A percentile compares a stretch with the other conserved stretches of the same genome.
Evolutionary conservation across 2,888 invertebrate genomes (phyloP).

Genomic region (Metallyticus violacea): DNA sequence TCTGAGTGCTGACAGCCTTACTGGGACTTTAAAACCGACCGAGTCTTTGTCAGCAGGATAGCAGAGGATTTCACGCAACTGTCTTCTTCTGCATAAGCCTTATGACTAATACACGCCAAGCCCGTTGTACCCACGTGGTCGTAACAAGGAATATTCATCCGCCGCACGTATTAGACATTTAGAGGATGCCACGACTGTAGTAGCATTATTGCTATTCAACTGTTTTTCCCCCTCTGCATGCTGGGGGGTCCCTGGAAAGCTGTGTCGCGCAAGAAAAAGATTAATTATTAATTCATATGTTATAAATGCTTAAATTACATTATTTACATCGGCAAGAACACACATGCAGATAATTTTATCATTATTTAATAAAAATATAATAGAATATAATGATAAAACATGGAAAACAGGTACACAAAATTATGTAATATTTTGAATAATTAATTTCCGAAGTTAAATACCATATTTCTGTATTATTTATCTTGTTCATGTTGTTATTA

Average conservation of each 20-base stretch:
- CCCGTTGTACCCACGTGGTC: no score
- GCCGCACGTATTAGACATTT: background rate
- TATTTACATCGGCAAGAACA: no score
- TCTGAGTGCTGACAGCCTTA: background rate
- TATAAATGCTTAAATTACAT: no score
- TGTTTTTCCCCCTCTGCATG: background rate
- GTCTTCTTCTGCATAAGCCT: background rate
- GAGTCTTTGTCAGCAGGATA: background rate
- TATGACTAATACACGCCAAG: background rate
- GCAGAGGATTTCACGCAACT: background rate
- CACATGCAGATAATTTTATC: no score
- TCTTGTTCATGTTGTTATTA: no score
- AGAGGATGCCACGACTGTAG: background rate
- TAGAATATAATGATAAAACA: no score
- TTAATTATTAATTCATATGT: no score
- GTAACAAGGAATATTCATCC: background rate
- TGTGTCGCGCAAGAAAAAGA: background rate
- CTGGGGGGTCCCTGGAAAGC: background rate
- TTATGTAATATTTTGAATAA: no score
- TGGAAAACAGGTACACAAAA: no score
- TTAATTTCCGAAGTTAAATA: no score
- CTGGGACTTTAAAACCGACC: background rate
- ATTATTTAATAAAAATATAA: no score
- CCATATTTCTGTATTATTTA: no score
- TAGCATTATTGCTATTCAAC: background rate